Conservation (phyloP, 2,888 invertebrate species). For the Teleogryllus oceanicus region DNA sequence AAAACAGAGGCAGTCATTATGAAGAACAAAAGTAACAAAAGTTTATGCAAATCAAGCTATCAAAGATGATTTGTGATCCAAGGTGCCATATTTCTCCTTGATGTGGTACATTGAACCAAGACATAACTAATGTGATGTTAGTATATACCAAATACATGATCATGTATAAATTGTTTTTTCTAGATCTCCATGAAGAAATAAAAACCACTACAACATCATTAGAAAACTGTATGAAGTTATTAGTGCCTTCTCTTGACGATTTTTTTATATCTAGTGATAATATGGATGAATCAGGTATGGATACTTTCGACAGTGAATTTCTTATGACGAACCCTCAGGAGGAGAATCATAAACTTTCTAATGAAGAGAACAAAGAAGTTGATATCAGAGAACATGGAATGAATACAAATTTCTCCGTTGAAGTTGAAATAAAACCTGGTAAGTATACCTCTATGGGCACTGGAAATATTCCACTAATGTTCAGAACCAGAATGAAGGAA, state of each 20-base stretch:
- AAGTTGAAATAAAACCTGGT: constrained; percentile 38
- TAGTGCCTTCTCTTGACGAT: constrained; percentile 44
- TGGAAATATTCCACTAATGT: no score
- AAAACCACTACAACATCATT: constrained; percentile 41
- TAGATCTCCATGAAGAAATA: constrained; percentile 44
- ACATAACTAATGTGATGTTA: no score
- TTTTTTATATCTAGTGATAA: constrained; percentile 40
- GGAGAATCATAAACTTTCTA: constrained; percentile 25
- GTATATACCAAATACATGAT: no score
- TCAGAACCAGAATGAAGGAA: no score
- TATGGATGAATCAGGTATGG: not conserved
- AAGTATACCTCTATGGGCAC: not conserved
- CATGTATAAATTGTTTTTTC: constrained; percentile 24
- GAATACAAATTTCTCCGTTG: constrained; percentile 39
- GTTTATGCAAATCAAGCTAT: no score
- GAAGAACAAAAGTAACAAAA: no score
- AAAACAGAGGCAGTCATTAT: no score
- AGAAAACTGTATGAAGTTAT: constrained; percentile 43
- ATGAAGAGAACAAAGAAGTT: constrained; percentile 27
- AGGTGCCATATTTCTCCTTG: no score
- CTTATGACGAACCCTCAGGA: not conserved
- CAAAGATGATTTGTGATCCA: no score
- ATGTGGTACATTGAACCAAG: no score
- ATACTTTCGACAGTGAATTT: not conserved
- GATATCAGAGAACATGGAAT: constrained; percentile 42